These are phyloP conservation scores for Noctua janthina DNA, from an alignment of 2,888 invertebrate genomes.

Conservation along the genomic window DNA sequence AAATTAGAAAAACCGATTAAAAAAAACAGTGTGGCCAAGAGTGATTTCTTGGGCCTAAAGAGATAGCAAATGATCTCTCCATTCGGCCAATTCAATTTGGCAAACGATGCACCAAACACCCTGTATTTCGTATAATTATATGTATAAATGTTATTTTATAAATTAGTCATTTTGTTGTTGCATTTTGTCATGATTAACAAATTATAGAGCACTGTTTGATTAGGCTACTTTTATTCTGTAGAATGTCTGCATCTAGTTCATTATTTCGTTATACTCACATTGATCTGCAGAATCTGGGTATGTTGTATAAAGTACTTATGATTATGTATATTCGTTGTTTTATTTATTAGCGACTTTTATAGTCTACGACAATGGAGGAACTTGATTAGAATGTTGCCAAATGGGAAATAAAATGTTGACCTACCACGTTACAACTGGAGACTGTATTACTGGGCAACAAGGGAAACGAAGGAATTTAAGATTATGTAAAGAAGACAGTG, in stretches of 20 bases:
- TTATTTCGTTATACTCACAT: neutral
- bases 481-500: neutral
- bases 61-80: no score
- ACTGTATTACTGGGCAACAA: neutral
- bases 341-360: neutral
- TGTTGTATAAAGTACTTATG: slow-evolving; percentile 23
- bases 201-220: neutral
- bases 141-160: slow-evolving; percentile 2
- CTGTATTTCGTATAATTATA: neutral
- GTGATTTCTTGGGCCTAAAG: no score
- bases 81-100: no score
- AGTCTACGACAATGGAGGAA: neutral
- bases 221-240: neutral
- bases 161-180: slow-evolving; percentile 27
- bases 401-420: neutral
- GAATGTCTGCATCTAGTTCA: neutral
- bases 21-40: no score
- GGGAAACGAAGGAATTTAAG: neutral
- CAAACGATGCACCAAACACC: no score
- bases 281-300: neutral
- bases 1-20: no score
- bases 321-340: slow-evolving; percentile 15
- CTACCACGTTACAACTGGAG: neutral
- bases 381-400: neutral
- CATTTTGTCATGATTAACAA: neutral